Conservation (phyloP, 37 sponge, comb jelly and placozoan genomes). For the Mnemiopsis leidyi region DNA sequence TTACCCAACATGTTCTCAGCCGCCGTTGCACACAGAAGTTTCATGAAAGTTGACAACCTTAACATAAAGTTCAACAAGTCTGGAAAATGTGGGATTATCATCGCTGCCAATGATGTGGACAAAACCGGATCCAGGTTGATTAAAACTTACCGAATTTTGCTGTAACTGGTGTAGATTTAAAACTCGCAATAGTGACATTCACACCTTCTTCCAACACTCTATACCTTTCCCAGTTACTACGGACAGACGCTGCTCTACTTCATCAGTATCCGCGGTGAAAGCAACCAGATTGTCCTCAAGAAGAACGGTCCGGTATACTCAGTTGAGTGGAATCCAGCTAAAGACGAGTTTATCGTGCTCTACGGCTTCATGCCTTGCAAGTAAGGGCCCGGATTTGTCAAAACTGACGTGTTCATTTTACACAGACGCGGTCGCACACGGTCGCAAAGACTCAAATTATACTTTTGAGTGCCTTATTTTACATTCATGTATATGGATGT, state of each 20-base stretch:
- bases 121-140: conserved; percentile 22
- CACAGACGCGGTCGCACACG: no score
- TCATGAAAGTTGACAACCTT: background rate
- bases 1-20: background rate
- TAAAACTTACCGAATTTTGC: no score
- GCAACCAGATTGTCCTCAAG: conserved; percentile 34
- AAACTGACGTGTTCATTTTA: no score
- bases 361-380: conserved; percentile 69
- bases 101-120: conserved; percentile 28
- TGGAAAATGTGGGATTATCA: conserved; percentile 48
- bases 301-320: conserved; percentile 69
- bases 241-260: conserved; percentile 67
- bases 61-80: conserved; percentile 42
- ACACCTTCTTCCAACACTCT: no score
- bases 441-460: no score
- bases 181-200: no score
- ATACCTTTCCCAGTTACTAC: conserved; percentile 54
- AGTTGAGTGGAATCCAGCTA: conserved; percentile 63
- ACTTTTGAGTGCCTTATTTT: no score
- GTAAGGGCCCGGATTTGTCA: background rate
- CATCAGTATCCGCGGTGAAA: conserved; percentile 54
- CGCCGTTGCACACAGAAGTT: conserved; percentile 44
- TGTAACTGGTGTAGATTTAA: no score
- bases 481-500: no score
- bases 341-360: conserved; percentile 66